These are phyloP conservation scores for Cathartes aura DNA, from an alignment of 2,113 vertebrate genomes.

Conservation along the genomic window DNA sequence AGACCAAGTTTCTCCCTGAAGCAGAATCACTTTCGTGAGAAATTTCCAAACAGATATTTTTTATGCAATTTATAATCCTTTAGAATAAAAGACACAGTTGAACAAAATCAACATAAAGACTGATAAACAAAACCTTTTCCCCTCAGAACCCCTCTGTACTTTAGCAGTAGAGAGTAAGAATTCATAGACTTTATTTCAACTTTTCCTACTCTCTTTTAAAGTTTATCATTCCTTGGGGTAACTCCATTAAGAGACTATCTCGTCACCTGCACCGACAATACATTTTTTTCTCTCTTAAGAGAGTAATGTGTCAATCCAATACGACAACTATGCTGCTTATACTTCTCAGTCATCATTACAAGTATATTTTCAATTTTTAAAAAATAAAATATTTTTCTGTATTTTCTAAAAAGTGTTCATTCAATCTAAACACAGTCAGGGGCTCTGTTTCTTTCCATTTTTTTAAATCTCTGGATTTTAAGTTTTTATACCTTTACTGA, in stretches of 20 bases:
- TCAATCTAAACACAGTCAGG: neutral
- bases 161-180: neutral
- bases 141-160: neutral
- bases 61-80: neutral
- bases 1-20: neutral
- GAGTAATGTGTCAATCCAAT: neutral
- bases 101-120: neutral
- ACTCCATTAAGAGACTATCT: neutral
- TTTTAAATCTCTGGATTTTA: neutral
- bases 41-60: neutral
- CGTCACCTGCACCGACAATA: neutral
- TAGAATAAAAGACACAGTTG: neutral
- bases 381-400: neutral
- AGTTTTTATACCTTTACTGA: neutral
- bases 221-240: neutral
- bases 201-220: neutral
- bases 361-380: neutral
- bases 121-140: neutral
- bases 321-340: neutral
- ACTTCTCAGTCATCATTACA: neutral
- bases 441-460: neutral
- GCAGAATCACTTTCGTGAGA: neutral
- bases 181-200: neutral
- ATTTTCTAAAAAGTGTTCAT: neutral
- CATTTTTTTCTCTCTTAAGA: neutral